phyloP scores from a whole-genome alignment of 1,140 invertebrate genomes.

The Ostrea denselamellosa region DNA sequence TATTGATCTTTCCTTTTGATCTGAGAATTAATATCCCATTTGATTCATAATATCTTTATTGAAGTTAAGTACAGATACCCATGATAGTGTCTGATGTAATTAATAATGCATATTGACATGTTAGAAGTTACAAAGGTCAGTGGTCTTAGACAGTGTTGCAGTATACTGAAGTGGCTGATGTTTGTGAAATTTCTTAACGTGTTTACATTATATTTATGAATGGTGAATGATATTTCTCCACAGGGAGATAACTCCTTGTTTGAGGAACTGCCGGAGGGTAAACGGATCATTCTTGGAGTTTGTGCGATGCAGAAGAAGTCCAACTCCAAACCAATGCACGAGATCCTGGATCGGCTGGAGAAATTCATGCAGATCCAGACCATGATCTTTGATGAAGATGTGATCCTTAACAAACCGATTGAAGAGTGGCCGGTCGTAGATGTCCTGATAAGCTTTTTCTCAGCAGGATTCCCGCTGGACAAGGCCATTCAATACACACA shows the following conservation, averaged over 20 bases:
- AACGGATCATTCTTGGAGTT: slow-evolving; percentile 90
- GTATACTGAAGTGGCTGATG: neutral
- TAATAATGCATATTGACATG: slow-evolving; percentile 7
- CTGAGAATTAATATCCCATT: too few relatives aligned
- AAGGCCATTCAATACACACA: slow-evolving; percentile 99
- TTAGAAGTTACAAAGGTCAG: neutral
- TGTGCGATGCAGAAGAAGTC: slow-evolving; percentile 99
- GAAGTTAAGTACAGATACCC: too few relatives aligned
- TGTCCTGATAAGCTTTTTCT: slow-evolving; percentile 99
- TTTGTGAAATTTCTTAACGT: neutral
- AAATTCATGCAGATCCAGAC: slow-evolving; percentile 96
- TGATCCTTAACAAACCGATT: slow-evolving; percentile 90
- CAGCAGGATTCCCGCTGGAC: slow-evolving; percentile 97
- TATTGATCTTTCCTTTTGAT: too few relatives aligned
- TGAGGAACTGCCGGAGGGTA: slow-evolving; percentile 37
- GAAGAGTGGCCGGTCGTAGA: slow-evolving; percentile 99
- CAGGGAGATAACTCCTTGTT: slow-evolving; percentile 32
- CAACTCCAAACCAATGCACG: slow-evolving; percentile 98
- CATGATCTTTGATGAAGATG: slow-evolving; percentile 94
- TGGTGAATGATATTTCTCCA: neutral
- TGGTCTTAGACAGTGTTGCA: too few relatives aligned
- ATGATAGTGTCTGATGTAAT: neutral
- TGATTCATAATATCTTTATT: too few relatives aligned
- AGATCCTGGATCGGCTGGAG: slow-evolving; percentile 95
- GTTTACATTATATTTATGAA: neutral